Percentiles rank a stretch among this genome's conserved stretches.
Evolutionary conservation across 2,797 vertebrate genomes (phyloP).

Genomic region (Hippoglossus hippoglossus): DNA sequence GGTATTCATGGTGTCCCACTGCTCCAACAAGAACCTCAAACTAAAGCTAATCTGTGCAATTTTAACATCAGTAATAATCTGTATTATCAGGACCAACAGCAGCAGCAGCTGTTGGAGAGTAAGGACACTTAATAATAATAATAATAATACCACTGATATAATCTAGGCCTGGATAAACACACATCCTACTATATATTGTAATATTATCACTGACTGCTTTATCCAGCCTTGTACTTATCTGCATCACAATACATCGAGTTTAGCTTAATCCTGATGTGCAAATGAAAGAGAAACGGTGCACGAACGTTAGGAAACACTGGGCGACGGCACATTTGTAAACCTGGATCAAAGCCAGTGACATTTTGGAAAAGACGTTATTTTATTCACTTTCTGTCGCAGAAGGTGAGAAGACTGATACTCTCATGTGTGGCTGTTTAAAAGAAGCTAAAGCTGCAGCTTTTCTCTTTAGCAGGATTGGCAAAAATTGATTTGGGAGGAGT

Average conservation of each 20-base stretch:
- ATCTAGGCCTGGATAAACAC: slow-evolving; percentile 65
- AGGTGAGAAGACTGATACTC: neutral
- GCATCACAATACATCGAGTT: slow-evolving; percentile 47
- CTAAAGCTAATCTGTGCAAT: slow-evolving; percentile 72
- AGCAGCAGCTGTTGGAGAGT: slow-evolving; percentile 59
- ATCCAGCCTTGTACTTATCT: slow-evolving; percentile 35
- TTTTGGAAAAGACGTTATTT: neutral
- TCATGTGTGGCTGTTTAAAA: neutral
- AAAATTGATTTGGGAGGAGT: neutral
- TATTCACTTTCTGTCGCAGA: slow-evolving; percentile 8
- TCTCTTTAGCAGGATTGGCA: neutral
- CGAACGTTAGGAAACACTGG: neutral
- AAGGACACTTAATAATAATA: slow-evolving; percentile 83
- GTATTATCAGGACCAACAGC: slow-evolving; percentile 46
- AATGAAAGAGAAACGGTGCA: slow-evolving; percentile 47
- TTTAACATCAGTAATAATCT: slow-evolving; percentile 45
- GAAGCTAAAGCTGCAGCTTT: neutral
- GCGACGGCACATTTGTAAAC: neutral
- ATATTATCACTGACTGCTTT: slow-evolving; percentile 55
- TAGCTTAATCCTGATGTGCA: slow-evolving; percentile 67
- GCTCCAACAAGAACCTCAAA: slow-evolving; percentile 17
- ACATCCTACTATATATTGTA: slow-evolving; percentile 45
- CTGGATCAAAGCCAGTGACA: neutral
- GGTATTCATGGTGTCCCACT: slow-evolving; percentile 30
- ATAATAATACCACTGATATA: slow-evolving; percentile 59